A percentile compares a stretch with the other conserved stretches of the same genome.
These are phyloP conservation scores for Spisula solida DNA, from an alignment of 2,888 invertebrate genomes.

Conservation along the genomic window DNA sequence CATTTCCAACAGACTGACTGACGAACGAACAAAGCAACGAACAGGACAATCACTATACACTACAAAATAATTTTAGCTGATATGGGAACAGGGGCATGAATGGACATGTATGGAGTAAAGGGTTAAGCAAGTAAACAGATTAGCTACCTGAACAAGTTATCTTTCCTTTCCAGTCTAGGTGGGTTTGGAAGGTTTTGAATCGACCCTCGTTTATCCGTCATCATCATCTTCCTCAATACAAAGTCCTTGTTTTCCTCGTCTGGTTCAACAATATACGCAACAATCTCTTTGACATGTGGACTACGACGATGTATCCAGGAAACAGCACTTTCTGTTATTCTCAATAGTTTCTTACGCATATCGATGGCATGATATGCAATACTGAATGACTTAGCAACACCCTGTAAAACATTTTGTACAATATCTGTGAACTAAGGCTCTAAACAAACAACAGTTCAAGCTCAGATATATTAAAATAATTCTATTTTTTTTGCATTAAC, in stretches of 20 bases:
- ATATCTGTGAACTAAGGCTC: background rate
- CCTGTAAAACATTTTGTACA: conserved; percentile 74
- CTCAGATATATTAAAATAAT: no score
- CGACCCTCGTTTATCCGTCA: conserved; percentile 82
- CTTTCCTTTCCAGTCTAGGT: conserved; percentile 85
- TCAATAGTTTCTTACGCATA: conserved; percentile 84
- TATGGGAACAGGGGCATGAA: no score
- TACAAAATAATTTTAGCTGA: no score
- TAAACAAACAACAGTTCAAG: no score
- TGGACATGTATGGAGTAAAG: no score
- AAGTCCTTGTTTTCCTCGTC: conserved; percentile 81
- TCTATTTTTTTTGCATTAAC: no score
- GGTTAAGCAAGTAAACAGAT: background rate
- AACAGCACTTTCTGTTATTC: conserved; percentile 86
- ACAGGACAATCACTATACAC: no score
- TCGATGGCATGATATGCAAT: conserved; percentile 87
- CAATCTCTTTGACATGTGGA: conserved; percentile 83
- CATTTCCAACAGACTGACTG: no score
- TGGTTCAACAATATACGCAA: conserved; percentile 86
- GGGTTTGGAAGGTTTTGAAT: conserved; percentile 80
- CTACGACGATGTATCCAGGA: conserved; percentile 86
- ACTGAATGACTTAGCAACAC: conserved; percentile 87
- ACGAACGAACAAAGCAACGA: no score
- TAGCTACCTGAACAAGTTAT: conserved; percentile 86
- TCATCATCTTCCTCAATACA: conserved; percentile 86